These are phyloP conservation scores for Antechinus flavipes DNA, from an alignment of 2,113 vertebrate species.

Conservation along the genomic window DNA sequence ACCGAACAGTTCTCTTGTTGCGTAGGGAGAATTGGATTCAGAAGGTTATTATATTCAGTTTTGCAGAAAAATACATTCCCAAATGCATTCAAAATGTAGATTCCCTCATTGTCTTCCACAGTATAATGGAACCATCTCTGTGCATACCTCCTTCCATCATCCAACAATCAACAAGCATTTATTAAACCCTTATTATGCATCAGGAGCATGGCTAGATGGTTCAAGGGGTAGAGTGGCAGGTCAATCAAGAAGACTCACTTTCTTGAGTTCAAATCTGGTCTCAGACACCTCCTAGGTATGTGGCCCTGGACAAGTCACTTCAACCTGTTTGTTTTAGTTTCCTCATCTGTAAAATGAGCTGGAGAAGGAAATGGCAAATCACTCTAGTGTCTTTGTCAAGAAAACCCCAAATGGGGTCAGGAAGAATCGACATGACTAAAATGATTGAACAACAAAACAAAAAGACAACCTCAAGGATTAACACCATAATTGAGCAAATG, in stretches of 20 bases:
- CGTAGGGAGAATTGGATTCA: no score
- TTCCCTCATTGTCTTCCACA: background rate
- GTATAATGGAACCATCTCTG: background rate
- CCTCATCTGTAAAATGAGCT: background rate
- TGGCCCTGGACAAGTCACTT: background rate
- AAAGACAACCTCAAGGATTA: background rate
- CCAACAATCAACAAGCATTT: background rate
- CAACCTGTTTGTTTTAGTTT: background rate
- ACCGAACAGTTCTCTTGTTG: no score
- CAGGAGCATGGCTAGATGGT: background rate
- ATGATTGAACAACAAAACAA: background rate
- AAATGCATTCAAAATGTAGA: background rate
- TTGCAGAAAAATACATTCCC: background rate
- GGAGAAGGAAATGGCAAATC: background rate
- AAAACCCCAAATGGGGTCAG: background rate
- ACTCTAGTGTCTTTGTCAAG: background rate
- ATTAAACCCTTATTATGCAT: background rate
- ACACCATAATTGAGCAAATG: background rate
- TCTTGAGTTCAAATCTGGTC: background rate
- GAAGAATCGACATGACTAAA: background rate
- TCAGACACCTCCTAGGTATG: background rate
- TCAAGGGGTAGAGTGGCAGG: background rate
- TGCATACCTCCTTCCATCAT: background rate
- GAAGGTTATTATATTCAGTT: background rate
- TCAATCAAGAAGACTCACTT: background rate